Conservation (phyloP, 1,140 invertebrate species). For the Drosophila sechellia region DNA sequence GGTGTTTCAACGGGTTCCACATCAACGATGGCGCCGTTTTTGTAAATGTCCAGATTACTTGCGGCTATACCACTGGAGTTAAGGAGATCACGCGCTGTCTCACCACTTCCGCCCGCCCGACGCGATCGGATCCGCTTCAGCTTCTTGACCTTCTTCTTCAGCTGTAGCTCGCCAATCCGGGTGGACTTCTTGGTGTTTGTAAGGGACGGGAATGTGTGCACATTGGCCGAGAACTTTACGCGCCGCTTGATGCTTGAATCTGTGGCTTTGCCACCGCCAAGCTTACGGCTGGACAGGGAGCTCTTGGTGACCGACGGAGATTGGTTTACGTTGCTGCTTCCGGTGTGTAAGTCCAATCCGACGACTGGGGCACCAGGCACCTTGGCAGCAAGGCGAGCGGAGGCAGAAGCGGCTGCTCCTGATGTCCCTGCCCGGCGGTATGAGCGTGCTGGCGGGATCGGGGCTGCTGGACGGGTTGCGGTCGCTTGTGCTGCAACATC, state of each 20-base stretch:
- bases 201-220: conserved; percentile 41
- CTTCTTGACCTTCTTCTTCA: conserved; percentile 57
- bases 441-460: conserved; percentile 13
- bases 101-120: conserved; percentile 23
- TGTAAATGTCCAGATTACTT: conserved; percentile 5
- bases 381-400: conserved; percentile 29
- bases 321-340: background rate
- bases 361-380: conserved; percentile 11
- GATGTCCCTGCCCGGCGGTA: conserved; percentile 11
- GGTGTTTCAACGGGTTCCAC: conserved; percentile 1
- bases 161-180: conserved; percentile 52
- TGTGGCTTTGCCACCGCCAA: conserved; percentile 31
- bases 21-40: conserved; percentile 25
- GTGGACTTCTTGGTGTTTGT: conserved; percentile 36
- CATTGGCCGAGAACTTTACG: conserved; percentile 63
- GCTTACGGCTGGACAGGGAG: conserved; percentile 39
- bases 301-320: conserved; percentile 24
- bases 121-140: conserved; percentile 40
- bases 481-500: conserved; percentile 26
- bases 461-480: background rate
- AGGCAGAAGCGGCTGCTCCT: background rate
- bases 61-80: background rate
- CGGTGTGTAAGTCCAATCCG: background rate
- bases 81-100: background rate
- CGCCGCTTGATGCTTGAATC: conserved; percentile 38